Conservation (phyloP, 2,113 vertebrate genomes). For the Origma solitaria region DNA sequence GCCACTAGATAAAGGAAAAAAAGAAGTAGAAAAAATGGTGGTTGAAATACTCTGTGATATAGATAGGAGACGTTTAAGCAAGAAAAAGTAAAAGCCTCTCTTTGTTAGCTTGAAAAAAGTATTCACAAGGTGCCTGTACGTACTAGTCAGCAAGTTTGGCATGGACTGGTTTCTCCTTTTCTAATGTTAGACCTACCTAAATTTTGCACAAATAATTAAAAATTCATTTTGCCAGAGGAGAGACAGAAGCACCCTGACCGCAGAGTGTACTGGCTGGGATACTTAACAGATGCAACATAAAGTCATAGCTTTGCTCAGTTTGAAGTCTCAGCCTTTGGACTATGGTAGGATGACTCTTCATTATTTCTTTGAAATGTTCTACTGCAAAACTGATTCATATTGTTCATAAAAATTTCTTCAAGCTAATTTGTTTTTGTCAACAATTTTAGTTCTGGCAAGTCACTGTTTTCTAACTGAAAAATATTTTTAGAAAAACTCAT, state of each 20-base stretch:
- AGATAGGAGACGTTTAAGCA: not conserved
- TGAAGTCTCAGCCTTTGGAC: not conserved
- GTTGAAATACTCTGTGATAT: not conserved
- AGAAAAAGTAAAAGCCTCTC: not conserved
- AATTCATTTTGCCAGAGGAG: not conserved
- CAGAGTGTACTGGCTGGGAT: not conserved
- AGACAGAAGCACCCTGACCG: not conserved
- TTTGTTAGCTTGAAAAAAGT: not conserved
- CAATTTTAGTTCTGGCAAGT: not conserved
- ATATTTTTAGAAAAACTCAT: not conserved
- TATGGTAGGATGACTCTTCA: not conserved
- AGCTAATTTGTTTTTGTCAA: not conserved
- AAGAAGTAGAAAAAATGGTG: not conserved
- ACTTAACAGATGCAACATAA: not conserved
- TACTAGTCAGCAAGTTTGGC: not conserved
- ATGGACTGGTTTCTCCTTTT: not conserved
- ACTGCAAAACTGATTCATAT: not conserved
- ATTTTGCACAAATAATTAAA: not conserved
- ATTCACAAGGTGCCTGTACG: not conserved
- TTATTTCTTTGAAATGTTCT: not conserved
- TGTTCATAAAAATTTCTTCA: not conserved
- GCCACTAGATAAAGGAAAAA: not conserved
- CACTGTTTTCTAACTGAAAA: not conserved
- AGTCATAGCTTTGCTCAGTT: not conserved
- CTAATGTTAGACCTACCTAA: not conserved